These are phyloP conservation scores for Naso thynnoides DNA, from an alignment of 2,797 vertebrate genomes.

Conservation along the genomic window DNA sequence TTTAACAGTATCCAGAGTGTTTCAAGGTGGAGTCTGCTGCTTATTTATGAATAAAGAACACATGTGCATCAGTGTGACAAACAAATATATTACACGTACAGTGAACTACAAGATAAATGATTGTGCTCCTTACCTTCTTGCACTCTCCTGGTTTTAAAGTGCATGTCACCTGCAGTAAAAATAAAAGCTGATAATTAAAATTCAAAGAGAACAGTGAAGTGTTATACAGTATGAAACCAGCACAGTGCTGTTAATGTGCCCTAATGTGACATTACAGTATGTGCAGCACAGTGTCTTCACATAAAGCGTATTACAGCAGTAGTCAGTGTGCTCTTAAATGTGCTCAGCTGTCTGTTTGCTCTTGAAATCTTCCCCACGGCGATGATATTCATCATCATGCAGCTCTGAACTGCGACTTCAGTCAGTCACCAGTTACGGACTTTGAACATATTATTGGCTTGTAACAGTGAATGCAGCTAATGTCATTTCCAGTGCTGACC, in stretches of 20 bases:
- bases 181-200: neutral
- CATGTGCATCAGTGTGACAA: neutral
- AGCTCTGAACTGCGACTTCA: conserved; percentile 15
- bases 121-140: neutral
- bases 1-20: neutral
- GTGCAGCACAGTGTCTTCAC: neutral
- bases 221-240: neutral
- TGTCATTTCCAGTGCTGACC: conserved; percentile 11
- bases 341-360: conserved; percentile 9
- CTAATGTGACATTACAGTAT: neutral
- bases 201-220: neutral
- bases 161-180: neutral
- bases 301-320: neutral
- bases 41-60: neutral
- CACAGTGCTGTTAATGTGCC: neutral
- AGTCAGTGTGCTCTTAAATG: neutral
- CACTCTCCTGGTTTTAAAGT: neutral
- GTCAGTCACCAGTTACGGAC: neutral
- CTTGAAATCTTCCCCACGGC: neutral
- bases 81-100: conserved; percentile 7
- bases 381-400: neutral
- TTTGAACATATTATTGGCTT: conserved; percentile 6
- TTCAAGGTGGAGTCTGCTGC: neutral
- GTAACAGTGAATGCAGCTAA: conserved; percentile 3
- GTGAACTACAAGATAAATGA: neutral